A percentile compares a stretch with the other conserved stretches of the same genome.
phyloP scores from a whole-genome alignment of 2,113 vertebrate species.

The Cheirogaleus medius region DNA sequence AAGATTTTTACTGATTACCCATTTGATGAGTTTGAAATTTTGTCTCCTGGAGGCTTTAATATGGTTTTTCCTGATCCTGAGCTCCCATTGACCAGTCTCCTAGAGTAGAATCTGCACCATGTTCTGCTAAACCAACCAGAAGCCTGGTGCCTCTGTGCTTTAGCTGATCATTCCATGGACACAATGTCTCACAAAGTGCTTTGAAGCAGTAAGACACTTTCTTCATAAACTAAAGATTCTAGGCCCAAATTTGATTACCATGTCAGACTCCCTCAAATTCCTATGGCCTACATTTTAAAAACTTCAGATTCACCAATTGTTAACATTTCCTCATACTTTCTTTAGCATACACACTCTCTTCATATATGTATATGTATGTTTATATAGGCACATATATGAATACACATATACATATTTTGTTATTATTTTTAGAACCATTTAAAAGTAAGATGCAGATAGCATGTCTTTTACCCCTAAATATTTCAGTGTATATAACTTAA shows the following conservation, averaged over 20 bases:
- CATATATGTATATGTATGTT: neutral
- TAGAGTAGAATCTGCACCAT: neutral
- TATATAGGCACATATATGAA: neutral
- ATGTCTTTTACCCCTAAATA: neutral
- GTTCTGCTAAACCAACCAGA: neutral
- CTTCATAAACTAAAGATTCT: neutral
- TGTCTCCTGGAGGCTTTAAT: neutral
- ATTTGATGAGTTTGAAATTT: neutral
- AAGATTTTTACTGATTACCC: neutral
- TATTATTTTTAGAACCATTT: neutral
- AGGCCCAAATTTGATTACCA: neutral
- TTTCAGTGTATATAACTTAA: neutral
- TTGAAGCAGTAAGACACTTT: neutral
- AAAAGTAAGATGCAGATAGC: neutral
- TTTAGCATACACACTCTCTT: neutral
- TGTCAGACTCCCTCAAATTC: neutral
- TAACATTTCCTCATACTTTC: neutral
- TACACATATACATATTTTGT: neutral
- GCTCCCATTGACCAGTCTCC: neutral
- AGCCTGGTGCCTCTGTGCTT: neutral
- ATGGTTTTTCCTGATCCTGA: neutral
- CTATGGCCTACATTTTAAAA: neutral
- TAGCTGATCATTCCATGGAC: neutral
- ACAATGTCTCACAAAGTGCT: neutral
- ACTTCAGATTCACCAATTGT: neutral